Conservation (phyloP, 1,140 invertebrate species). For the Drosophila truncata region DNA sequence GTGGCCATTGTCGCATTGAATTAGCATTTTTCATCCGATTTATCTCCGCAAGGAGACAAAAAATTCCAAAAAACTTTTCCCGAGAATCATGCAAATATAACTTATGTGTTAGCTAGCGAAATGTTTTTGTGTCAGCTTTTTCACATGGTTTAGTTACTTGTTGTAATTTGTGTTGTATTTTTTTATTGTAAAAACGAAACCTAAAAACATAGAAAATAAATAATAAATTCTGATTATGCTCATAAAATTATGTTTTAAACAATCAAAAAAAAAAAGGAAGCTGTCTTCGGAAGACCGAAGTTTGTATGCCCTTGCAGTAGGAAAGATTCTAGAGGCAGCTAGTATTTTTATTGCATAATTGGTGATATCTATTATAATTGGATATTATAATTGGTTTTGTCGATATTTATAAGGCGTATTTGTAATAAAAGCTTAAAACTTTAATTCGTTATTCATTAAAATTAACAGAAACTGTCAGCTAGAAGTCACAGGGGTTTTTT, state of each 20-base stretch:
- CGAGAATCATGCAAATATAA: slow-evolving; percentile 57
- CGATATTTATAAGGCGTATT: too few species aligned
- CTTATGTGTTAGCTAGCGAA: slow-evolving; percentile 77
- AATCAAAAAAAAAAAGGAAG: neutral
- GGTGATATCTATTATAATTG: too few species aligned
- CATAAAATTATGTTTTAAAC: neutral
- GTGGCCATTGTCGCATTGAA: slow-evolving; percentile 72
- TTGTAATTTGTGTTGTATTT: slow-evolving; percentile 65
- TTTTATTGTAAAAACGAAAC: slow-evolving; percentile 31
- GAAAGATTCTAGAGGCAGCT: too few species aligned
- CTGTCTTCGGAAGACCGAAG: neutral
- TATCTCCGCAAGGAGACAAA: slow-evolving; percentile 53
- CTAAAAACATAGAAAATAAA: slow-evolving; percentile 10
- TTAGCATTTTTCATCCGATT: slow-evolving; percentile 80
- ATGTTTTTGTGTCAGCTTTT: slow-evolving; percentile 71
- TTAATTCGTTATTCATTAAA: too few species aligned
- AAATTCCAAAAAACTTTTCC: slow-evolving; percentile 22
- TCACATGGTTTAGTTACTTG: slow-evolving; percentile 65
- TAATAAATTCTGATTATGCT: neutral
- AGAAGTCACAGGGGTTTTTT: too few species aligned
- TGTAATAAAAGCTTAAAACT: too few species aligned
- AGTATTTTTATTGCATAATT: too few species aligned
- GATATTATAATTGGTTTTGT: too few species aligned
- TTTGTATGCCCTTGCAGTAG: neutral
- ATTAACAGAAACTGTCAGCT: too few species aligned